These are phyloP conservation scores for Brachionus rubens DNA, from an alignment of 1,140 invertebrate genomes.

Conservation along the genomic window DNA sequence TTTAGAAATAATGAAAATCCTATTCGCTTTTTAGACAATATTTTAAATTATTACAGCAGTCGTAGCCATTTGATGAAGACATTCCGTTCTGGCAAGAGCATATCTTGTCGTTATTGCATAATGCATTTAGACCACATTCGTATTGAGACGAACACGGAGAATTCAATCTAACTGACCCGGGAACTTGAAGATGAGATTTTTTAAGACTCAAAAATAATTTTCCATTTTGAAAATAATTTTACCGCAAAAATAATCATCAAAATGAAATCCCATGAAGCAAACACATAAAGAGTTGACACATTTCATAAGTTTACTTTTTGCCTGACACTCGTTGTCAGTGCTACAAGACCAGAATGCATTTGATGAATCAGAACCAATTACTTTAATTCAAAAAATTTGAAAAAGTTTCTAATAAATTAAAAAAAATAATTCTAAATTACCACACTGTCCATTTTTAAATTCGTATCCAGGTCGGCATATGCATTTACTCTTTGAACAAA, in stretches of 20 bases:
- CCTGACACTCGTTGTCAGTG: not conserved
- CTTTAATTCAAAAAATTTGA: not conserved
- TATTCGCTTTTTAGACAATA: not conserved
- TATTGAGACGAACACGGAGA: not conserved
- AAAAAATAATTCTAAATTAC: not conserved
- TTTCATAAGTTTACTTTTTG: slow-evolving; percentile 1
- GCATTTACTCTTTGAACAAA: slow-evolving; percentile 16
- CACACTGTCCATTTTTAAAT: not conserved
- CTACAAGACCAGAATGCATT: not conserved
- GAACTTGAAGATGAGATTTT: not conserved
- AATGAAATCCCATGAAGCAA: slow-evolving; percentile 12
- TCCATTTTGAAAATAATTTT: not conserved
- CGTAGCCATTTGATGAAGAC: slow-evolving; percentile 2
- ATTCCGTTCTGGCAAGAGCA: not conserved
- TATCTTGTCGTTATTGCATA: not conserved
- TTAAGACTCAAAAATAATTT: not conserved
- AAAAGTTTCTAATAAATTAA: not conserved
- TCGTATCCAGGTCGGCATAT: not conserved
- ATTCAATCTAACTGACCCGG: slow-evolving; percentile 6
- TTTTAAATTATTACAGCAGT: not conserved
- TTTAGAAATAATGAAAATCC: not conserved
- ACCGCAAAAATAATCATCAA: slow-evolving; percentile 14
- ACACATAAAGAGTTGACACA: not conserved
- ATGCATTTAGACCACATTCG: slow-evolving; percentile 21
- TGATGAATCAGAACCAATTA: not conserved